Percentiles rank a stretch among this genome's conserved stretches.
These are phyloP conservation scores for Colinus virginianus DNA, from an alignment of 2,113 vertebrate species.

Conservation along the genomic window DNA sequence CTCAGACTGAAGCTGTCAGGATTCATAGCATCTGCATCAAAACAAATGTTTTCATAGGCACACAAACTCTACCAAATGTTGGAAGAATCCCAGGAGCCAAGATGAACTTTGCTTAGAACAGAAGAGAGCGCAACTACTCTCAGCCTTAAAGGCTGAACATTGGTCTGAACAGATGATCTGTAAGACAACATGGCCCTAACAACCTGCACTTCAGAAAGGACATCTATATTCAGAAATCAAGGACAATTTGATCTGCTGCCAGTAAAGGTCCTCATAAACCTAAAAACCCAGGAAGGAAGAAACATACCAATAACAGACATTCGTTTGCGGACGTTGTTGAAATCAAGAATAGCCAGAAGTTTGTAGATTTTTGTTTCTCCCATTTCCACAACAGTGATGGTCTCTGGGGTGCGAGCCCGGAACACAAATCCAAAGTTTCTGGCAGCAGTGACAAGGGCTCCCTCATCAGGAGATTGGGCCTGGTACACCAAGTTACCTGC, in stretches of 20 bases:
- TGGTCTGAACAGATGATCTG: not conserved
- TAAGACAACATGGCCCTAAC: fast-evolving
- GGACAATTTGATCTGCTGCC: not conserved
- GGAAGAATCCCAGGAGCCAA: not conserved
- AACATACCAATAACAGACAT: constrained; percentile 94
- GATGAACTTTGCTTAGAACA: not conserved
- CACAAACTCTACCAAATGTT: not conserved
- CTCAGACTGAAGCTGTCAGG: not conserved
- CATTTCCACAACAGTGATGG: constrained; percentile 88
- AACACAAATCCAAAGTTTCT: constrained; percentile 97
- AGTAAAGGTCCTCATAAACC: not conserved
- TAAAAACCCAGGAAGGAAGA: not conserved
- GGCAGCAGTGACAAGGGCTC: constrained; percentile 93
- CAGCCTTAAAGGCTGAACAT: fast-evolving
- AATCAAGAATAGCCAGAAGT: constrained; percentile 92
- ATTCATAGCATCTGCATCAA: not conserved
- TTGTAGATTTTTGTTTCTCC: constrained; percentile 83
- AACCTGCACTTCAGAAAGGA: not conserved
- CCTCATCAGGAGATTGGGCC: constrained; percentile 97
- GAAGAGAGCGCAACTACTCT: not conserved
- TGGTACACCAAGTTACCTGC: constrained; percentile 90
- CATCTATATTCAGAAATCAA: not conserved
- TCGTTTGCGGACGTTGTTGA: constrained; percentile 92
- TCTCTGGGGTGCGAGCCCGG: constrained; percentile 88
- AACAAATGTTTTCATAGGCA: not conserved